Conservation (phyloP, 2,113 vertebrate genomes). For the Paralichthys olivaceus region DNA sequence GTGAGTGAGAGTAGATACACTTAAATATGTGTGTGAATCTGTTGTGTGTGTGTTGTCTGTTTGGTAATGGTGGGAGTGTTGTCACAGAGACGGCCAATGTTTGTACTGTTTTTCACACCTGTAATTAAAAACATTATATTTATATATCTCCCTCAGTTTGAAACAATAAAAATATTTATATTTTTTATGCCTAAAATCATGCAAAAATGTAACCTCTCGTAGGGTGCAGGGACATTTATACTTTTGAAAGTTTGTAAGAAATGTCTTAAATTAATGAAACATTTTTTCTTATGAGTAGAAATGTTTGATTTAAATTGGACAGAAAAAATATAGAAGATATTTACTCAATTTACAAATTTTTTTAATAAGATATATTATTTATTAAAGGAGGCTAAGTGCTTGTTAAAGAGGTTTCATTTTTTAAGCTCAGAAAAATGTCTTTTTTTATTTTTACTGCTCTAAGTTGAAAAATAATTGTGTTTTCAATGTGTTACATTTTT, state of each 20-base stretch:
- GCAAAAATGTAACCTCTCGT: too few relatives aligned
- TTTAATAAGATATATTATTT: background rate
- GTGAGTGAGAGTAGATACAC: background rate
- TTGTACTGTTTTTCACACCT: background rate
- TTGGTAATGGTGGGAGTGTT: conserved; percentile 13
- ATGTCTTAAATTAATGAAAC: too few relatives aligned
- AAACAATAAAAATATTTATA: too few relatives aligned
- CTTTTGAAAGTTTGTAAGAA: too few relatives aligned
- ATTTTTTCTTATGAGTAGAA: too few relatives aligned
- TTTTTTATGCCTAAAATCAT: too few relatives aligned
- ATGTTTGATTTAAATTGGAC: too few relatives aligned
- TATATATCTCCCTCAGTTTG: too few relatives aligned
- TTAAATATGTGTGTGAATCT: conserved; percentile 14
- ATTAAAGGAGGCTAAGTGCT: background rate
- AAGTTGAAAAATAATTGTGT: background rate
- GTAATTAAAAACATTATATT: background rate
- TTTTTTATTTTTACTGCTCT: too few relatives aligned
- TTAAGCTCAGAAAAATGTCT: background rate
- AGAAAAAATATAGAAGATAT: too few relatives aligned
- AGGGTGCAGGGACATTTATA: too few relatives aligned
- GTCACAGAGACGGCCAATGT: background rate
- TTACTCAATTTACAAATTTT: too few relatives aligned
- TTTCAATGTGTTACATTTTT: background rate
- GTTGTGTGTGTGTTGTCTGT: background rate
- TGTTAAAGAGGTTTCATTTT: background rate